phyloP scores from a whole-genome alignment of 2,888 invertebrate species.

The Plebejus melissa region DNA sequence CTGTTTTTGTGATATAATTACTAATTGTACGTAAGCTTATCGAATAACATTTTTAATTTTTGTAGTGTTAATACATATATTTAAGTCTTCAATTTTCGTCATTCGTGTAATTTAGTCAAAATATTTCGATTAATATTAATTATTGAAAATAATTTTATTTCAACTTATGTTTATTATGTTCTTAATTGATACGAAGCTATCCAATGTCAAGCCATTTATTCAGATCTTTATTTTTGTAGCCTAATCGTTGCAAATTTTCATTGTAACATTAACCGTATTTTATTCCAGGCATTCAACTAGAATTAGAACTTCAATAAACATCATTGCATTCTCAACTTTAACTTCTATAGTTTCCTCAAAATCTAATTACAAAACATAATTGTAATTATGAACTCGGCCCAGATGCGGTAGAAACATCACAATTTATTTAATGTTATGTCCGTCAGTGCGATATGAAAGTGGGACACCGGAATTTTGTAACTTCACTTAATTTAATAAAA shows the following conservation, averaged over 20 bases:
- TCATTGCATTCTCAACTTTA: not conserved
- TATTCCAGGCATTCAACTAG: not conserved
- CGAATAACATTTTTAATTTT: no score
- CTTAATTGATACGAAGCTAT: not conserved
- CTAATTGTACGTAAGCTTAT: not conserved
- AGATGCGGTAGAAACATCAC: slow-evolving; percentile 7
- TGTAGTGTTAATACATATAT: no score
- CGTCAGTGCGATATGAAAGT: slow-evolving; percentile 18
- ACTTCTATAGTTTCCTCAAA: slow-evolving; percentile 10
- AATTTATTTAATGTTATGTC: slow-evolving; percentile 16
- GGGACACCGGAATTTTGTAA: slow-evolving; percentile 4
- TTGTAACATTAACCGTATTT: not conserved
- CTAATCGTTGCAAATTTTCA: no score
- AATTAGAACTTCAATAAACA: not conserved
- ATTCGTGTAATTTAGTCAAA: not conserved
- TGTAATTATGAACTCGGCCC: slow-evolving; percentile 24
- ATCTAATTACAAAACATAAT: slow-evolving; percentile 3
- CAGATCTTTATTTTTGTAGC: no score
- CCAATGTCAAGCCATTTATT: no score
- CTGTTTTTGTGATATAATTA: not conserved
- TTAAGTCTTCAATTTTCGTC: no score
- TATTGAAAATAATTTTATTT: not conserved
- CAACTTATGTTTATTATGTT: not conserved
- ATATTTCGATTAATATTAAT: not conserved
- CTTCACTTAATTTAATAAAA: slow-evolving; percentile 7